A percentile compares a stretch with the other conserved stretches of the same genome.
Evolutionary conservation across 2,113 vertebrate genomes (phyloP).

Genomic region (Poecile atricapillus): DNA sequence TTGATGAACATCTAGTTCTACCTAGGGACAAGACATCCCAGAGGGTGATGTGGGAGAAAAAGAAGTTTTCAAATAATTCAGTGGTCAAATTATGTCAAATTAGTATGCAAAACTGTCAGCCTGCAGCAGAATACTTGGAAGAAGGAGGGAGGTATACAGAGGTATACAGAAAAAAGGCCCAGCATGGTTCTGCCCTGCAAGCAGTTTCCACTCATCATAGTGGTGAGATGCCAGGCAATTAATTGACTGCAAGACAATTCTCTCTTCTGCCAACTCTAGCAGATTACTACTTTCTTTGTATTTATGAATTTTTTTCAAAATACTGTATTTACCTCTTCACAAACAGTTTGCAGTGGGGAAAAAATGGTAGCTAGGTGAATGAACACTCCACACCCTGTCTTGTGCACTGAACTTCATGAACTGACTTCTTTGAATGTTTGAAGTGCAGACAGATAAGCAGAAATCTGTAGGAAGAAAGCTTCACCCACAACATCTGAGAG

Average conservation of each 20-base stretch:
- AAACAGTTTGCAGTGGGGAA: not conserved
- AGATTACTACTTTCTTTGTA: not conserved
- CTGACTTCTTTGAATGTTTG: not conserved
- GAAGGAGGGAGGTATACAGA: not conserved
- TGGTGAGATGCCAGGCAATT: not conserved
- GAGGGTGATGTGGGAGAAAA: not conserved
- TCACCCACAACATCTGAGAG: accelerated
- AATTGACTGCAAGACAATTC: not conserved
- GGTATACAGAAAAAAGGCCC: not conserved
- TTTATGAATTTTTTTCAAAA: not conserved
- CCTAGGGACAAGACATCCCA: not conserved
- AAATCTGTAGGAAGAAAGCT: not conserved
- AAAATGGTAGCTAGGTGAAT: not conserved
- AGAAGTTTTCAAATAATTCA: not conserved
- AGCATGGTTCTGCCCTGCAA: no score
- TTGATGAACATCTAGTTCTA: not conserved
- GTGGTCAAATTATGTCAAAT: not conserved
- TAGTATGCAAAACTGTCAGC: not conserved
- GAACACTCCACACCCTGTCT: not conserved
- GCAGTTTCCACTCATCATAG: not conserved
- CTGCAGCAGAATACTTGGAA: not conserved
- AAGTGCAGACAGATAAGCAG: not conserved
- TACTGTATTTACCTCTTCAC: not conserved
- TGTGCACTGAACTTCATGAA: not conserved
- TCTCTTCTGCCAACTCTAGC: not conserved